Conservation (phyloP, 1,140 invertebrate genomes). For the Anadara kagoshimensis region DNA sequence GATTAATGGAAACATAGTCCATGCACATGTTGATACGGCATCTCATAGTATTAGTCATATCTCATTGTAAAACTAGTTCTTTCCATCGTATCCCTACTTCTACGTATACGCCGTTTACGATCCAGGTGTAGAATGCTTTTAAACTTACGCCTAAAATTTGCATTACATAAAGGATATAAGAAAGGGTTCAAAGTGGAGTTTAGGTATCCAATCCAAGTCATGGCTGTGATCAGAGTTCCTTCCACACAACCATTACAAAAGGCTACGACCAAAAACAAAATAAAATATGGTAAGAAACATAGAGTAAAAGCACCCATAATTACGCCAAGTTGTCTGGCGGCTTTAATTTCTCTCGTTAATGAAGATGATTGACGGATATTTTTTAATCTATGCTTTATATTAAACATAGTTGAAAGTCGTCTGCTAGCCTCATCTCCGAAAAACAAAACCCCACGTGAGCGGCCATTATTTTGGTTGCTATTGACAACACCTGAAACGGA, state of each 20-base stretch:
- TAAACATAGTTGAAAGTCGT: constrained; percentile 50
- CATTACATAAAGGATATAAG: constrained; percentile 78
- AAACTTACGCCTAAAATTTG: constrained; percentile 77
- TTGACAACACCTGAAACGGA: constrained; percentile 16
- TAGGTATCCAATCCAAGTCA: constrained; percentile 78
- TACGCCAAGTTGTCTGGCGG: constrained; percentile 80
- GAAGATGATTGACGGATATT: constrained; percentile 63
- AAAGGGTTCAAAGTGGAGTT: constrained; percentile 79
- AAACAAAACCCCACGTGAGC: constrained; percentile 41
- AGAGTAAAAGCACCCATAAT: constrained; percentile 81
- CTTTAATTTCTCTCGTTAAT: constrained; percentile 79
- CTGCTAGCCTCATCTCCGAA: constrained; percentile 54
- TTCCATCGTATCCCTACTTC: constrained; percentile 20
- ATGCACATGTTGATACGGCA: no score
- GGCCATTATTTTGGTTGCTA: constrained; percentile 26
- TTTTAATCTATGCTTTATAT: constrained; percentile 55
- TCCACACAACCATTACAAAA: constrained; percentile 77
- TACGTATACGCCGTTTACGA: constrained; percentile 12
- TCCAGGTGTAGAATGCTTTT: constrained; percentile 72
- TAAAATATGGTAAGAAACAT: constrained; percentile 81
- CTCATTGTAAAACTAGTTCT: constrained; percentile 42
- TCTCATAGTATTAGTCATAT: constrained; percentile 39
- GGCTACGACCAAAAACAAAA: constrained; percentile 79
- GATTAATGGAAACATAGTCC: no score
- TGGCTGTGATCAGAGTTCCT: constrained; percentile 69